phyloP scores from a whole-genome alignment of 2,888 invertebrate species.

The Herminia tarsipennalis region DNA sequence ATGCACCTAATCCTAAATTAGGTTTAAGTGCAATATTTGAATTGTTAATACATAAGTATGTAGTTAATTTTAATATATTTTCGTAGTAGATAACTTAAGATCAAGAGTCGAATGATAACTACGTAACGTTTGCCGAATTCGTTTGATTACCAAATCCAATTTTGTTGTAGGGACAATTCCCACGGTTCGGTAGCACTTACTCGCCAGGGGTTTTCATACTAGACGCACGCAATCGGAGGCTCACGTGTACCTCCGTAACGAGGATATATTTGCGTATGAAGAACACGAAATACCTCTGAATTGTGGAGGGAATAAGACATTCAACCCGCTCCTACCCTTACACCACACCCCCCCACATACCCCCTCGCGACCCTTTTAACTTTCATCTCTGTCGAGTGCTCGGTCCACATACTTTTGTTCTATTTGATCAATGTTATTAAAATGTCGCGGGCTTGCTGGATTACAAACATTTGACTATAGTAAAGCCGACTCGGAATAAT shows the following conservation, averaged over 20 bases:
- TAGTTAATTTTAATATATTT: neutral
- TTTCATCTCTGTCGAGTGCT: conserved; percentile 86
- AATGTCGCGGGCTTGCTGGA: conserved; percentile 81
- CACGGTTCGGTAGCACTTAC: conserved; percentile 63
- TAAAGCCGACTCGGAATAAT: conserved; percentile 59
- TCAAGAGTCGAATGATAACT: conserved; percentile 61
- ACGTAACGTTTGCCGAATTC: conserved; percentile 61
- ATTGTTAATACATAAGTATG: too few relatives aligned
- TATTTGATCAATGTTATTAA: conserved; percentile 86
- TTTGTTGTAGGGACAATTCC: conserved; percentile 73
- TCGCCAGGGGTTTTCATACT: conserved; percentile 66
- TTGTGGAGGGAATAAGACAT: conserved; percentile 86
- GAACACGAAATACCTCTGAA: conserved; percentile 86
- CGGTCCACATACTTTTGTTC: conserved; percentile 86
- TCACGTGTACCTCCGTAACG: conserved; percentile 84
- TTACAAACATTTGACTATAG: conserved; percentile 81
- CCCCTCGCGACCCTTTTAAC: conserved; percentile 84
- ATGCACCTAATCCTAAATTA: too few relatives aligned
- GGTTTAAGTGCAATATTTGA: too few relatives aligned
- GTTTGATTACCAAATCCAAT: conserved; percentile 78
- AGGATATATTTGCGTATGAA: conserved; percentile 86
- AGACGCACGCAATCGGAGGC: conserved; percentile 80
- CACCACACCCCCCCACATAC: conserved; percentile 44
- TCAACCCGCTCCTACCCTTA: conserved; percentile 76
- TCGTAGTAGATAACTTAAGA: conserved; percentile 6